phyloP scores from a whole-genome alignment of 2,797 vertebrate species.

The Cygnus olor region DNA sequence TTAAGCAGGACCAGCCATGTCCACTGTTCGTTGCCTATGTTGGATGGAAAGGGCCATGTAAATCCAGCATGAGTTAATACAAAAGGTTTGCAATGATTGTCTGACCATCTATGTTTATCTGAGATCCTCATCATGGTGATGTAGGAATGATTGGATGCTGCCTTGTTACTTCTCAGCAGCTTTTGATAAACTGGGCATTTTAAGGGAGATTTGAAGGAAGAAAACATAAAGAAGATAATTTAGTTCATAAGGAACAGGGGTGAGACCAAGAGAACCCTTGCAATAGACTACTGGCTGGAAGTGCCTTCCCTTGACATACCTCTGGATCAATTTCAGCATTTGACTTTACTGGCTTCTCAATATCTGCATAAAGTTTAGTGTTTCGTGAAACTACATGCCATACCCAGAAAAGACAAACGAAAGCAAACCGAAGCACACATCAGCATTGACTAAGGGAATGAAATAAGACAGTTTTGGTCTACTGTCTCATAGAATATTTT shows the following conservation, averaged over 20 bases:
- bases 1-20: background rate
- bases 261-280: background rate
- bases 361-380: conserved; percentile 18
- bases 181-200: background rate
- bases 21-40: accelerated
- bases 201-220: background rate
- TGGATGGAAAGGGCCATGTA: accelerated
- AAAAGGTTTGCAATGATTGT: background rate
- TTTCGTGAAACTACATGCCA: background rate
- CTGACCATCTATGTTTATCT: background rate
- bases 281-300: background rate
- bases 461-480: background rate
- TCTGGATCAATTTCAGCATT: background rate
- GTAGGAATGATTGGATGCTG: background rate
- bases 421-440: background rate
- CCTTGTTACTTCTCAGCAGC: background rate
- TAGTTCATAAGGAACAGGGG: background rate
- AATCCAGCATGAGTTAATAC: accelerated
- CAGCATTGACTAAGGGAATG: background rate
- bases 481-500: background rate
- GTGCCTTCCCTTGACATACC: background rate
- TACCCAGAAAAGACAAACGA: background rate
- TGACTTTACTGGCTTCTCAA: background rate
- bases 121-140: background rate
- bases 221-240: background rate